Base-by-base conservation (phyloP, 35 echinoderm and acorn worm genomes). In the Chiridota heheva region DNA sequence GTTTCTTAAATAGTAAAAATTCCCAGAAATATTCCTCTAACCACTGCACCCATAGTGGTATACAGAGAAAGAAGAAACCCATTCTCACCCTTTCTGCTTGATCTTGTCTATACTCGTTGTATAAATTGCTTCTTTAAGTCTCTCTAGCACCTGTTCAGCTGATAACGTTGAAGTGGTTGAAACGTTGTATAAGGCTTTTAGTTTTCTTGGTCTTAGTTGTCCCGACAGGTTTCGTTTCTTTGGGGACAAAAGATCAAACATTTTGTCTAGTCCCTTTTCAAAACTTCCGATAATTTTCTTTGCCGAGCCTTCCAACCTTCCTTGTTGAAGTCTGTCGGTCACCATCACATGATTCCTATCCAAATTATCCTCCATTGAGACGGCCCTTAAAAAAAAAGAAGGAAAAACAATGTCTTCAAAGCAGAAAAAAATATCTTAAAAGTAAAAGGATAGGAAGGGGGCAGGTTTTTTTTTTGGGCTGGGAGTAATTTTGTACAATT, bases 261-360 rank as follows among this genome's bases (percentile, higher is more conserved):
- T 85, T 41, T 89, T 98, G 58, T 98, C 89, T n/a, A 98, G 74
- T 22, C 95, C 89, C 47, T 91, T 98, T 62, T 98, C 95, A 92
- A 98, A 98, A 58, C 95, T 98, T 30, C 95, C 95, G 36, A 98
- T 86, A 63, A 98, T 84, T 39, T 98, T 98, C 70, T 98, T 98
- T 17, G 95, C 95, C 4, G 95, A 98, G 12, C 89, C 85, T 20
- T 73, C 66, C 5, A 82, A 47, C 15, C 82, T 84, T 16, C 69
- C 49, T 44, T 90, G 90, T 44, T 85, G 82, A 2, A 90, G 77
- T 1, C 86, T 85, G 13, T 45, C 74, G n/a, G 83, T 69, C n/a
- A 69, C 29, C 5, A 88, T 80, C 15, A 73, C 82, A n/a, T n/a
- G n/a, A 1, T 70, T 60, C 27, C 67, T 40, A 43, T 98, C 84